Evolutionary conservation across 2,113 vertebrate genomes (phyloP).

Genomic region (Calypte anna): DNA sequence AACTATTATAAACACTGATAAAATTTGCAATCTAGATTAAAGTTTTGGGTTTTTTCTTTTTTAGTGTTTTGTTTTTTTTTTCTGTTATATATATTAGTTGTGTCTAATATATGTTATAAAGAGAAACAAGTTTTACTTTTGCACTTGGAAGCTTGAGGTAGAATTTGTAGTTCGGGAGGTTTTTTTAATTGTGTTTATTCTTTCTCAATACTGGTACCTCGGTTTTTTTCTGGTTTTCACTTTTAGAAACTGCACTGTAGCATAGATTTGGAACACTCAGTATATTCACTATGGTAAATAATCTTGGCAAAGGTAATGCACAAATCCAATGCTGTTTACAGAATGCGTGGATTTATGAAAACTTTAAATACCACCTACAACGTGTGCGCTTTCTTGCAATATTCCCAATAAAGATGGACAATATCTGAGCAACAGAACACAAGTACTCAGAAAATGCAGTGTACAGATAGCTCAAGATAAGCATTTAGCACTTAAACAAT

Average conservation of each 20-base stretch:
- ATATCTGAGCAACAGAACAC: background rate
- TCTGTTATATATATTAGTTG: background rate
- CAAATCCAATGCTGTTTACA: background rate
- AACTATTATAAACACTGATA: background rate
- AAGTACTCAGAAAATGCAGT: background rate
- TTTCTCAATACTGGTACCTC: background rate
- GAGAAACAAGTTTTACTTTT: background rate
- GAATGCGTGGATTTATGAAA: background rate
- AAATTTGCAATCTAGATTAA: background rate
- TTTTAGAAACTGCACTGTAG: background rate
- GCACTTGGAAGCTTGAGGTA: background rate
- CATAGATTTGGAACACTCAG: background rate
- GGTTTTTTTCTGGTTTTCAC: background rate
- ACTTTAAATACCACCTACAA: background rate
- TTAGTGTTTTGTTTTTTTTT: background rate
- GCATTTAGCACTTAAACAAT: background rate
- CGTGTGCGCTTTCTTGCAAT: accelerated
- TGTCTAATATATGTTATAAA: background rate
- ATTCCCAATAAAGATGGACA: background rate
- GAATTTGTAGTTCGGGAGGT: background rate
- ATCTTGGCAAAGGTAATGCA: background rate
- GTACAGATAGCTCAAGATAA: background rate
- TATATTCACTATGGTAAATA: background rate
- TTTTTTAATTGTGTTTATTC: background rate
- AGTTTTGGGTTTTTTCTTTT: background rate